phyloP scores from a whole-genome alignment of 2,888 invertebrate genomes.

The Lepetodrilus schrolli region DNA sequence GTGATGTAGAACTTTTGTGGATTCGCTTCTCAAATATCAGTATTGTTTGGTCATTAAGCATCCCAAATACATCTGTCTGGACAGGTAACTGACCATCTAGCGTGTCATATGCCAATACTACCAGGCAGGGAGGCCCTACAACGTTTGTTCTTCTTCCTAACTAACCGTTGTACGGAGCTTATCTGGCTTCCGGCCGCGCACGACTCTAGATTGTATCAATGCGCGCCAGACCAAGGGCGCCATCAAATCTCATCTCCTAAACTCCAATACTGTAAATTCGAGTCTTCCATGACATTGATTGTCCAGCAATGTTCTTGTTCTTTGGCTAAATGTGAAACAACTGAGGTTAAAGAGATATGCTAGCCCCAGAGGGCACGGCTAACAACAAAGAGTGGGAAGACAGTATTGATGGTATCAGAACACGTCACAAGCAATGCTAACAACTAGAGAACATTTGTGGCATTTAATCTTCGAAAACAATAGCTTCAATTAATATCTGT shows the following conservation, averaged over 20 bases:
- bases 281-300: slow-evolving; percentile 8
- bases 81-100: not conserved
- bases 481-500: not conserved
- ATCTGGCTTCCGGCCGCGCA: slow-evolving; percentile 9
- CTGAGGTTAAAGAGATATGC: not conserved
- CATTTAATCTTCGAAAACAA: not conserved
- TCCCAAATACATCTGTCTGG: not conserved
- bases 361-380: not conserved
- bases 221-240: not conserved
- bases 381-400: not conserved
- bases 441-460: not conserved
- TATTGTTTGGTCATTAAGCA: not conserved
- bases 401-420: not conserved
- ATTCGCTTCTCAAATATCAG: slow-evolving; percentile 6
- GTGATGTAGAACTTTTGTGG: slow-evolving; percentile 11
- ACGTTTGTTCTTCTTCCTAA: slow-evolving; percentile 2
- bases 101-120: slow-evolving; percentile 7
- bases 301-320: not conserved
- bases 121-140: not conserved
- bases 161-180: not conserved
- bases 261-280: slow-evolving; percentile 1
- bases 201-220: slow-evolving; percentile 5
- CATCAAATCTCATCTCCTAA: not conserved
- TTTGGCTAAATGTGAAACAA: slow-evolving; percentile 6
- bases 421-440: not conserved